These are phyloP conservation scores for Leptinotarsa rubiginosa DNA, from an alignment of 2,888 invertebrate genomes.

Conservation along the genomic window DNA sequence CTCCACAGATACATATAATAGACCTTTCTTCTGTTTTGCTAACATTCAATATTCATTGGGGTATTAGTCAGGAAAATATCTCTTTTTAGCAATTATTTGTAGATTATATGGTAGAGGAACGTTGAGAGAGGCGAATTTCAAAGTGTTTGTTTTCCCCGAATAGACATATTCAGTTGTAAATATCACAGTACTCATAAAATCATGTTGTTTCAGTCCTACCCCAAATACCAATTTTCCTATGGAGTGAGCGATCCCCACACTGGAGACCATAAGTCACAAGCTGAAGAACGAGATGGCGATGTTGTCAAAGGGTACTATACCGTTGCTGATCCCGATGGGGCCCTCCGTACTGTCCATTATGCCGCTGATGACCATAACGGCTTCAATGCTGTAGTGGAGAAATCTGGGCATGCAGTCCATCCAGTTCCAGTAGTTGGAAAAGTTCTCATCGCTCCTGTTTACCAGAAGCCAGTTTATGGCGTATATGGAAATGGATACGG, in stretches of 20 bases:
- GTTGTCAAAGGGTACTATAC: constrained; percentile 73
- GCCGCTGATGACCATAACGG: constrained; percentile 72
- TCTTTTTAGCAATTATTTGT: too few species aligned
- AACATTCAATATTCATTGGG: too few species aligned
- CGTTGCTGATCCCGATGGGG: constrained; percentile 73
- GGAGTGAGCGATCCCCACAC: constrained; percentile 71
- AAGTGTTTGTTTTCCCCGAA: too few species aligned
- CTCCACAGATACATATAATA: too few species aligned
- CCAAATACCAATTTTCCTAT: constrained; percentile 66
- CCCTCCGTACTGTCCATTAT: constrained; percentile 73
- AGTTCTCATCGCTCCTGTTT: constrained; percentile 31
- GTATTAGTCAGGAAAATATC: too few species aligned
- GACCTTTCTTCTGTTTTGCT: too few species aligned
- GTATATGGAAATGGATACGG: constrained; percentile 25
- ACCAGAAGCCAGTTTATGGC: constrained; percentile 24
- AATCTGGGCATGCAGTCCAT: constrained; percentile 46
- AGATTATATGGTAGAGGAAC: too few species aligned
- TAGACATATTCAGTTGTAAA: too few species aligned
- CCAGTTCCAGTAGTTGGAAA: constrained; percentile 34
- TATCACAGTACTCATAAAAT: too few species aligned
- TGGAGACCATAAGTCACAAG: constrained; percentile 69
- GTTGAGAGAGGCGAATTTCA: too few species aligned
- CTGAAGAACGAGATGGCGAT: constrained; percentile 70
- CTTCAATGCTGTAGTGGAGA: constrained; percentile 68
- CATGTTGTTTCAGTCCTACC: constrained; percentile 43